phyloP scores from a whole-genome alignment of 2,113 vertebrate species.

The Azemiops feae region DNA sequence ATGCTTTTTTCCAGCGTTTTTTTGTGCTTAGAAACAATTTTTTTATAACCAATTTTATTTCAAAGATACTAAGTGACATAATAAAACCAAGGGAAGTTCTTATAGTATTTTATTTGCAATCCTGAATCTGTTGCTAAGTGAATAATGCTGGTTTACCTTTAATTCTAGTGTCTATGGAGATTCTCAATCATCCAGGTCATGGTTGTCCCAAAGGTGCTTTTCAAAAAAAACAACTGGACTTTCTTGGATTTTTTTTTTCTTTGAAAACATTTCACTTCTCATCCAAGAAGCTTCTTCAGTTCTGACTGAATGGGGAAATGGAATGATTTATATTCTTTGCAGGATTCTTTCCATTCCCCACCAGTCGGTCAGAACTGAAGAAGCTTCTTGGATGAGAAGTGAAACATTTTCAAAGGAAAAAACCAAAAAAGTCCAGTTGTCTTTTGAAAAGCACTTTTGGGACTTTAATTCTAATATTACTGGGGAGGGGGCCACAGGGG shows the following conservation, averaged over 20 bases:
- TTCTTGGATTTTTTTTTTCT: neutral
- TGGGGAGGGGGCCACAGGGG: neutral
- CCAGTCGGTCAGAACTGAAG: neutral
- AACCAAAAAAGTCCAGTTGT: neutral
- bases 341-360: neutral
- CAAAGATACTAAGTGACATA: constrained; percentile 5
- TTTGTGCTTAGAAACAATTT: constrained; percentile 41
- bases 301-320: neutral
- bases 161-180: neutral
- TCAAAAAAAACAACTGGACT: neutral
- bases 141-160: neutral
- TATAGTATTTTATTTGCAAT: neutral
- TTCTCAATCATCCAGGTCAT: neutral
- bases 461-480: neutral
- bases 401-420: neutral
- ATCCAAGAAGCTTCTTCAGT: neutral
- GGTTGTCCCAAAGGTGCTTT: neutral
- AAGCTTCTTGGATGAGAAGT: neutral
- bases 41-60: constrained; percentile 1
- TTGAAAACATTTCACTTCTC: neutral
- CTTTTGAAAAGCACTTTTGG: neutral
- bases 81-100: neutral
- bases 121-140: neutral
- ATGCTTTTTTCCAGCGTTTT: neutral
- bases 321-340: neutral